Base-by-base conservation (phyloP, 2,888 invertebrate species). In the Drosophila maculinotata region DNA sequence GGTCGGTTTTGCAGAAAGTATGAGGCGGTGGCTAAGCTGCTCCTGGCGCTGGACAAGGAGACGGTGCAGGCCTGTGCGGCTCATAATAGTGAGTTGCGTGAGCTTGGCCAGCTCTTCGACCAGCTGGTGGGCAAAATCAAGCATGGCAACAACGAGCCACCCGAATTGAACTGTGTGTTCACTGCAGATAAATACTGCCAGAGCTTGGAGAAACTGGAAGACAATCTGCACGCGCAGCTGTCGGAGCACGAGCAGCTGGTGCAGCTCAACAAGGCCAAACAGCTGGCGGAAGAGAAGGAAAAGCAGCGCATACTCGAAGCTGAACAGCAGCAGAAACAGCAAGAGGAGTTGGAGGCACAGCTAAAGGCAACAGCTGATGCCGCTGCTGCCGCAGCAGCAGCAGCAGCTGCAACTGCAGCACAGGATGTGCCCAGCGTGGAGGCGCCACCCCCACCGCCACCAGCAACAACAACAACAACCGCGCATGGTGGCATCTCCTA, bases 1-100 rank as follows among this genome's bases (percentile, higher is more conserved):
- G 91, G 92, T 0, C 93, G 93, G 76, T 94, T 94, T 74, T 92
- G 92, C 49, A 83, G 87, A n/a, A 91, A 92, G 66, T 94, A 93
- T 79, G 93, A 93, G 90, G 92, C 93, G 63, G 93, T 95, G 42
- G 91, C 91, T 2, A 89, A 90, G 12, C 76, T 93, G n/a, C 84
- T 93, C 4, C 90, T 89, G 41, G 83, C 89, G 0, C 75, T 92
- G 33, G 91, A 90, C 52, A 93, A 93, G 47, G 90, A 92, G 14
- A 76, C 89, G 12, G 90, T 88, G 1, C 77, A 87, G n/a, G 78
- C 89, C 1, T 90, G 88, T 41, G 75, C 76, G n/a, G 71, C 78
- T 0, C 79, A 91, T 15, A 93, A 93, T 77, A 81, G 76, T 31
- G 89, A 93, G 9, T 87, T 92, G 62, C 92, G 92, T 8, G 85